Base-by-base conservation (phyloP, 2,113 vertebrate genomes). In the Neofelis nebulosa region DNA sequence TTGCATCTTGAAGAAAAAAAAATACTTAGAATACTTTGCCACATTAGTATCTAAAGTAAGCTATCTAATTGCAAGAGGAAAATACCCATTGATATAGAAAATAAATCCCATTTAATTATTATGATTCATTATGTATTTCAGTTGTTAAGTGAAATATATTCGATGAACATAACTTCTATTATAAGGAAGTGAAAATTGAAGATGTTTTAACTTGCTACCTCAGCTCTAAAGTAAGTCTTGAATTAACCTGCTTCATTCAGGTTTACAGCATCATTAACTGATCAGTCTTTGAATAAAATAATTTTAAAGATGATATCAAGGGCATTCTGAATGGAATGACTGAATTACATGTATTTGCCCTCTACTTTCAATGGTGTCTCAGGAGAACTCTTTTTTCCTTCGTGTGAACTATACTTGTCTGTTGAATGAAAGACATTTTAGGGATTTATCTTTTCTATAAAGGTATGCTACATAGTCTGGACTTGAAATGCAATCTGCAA, bases 391-490 rank as follows among this genome's bases (percentile, higher is more conserved):
- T 66, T 90, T 92, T 90, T 73, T 88, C 78, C 95, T 91, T 96
- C 66, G 57, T 96, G 18, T 78, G 36, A 69, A 95, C 73, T 78
- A 16, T 84, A 69, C 21, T 50, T 94, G 9, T 84, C 86, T 89
- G 12, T 91, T 85, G 82, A 96, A 71, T 89, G 27, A 78, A 90
- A 96, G 45, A 52, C 29, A 95, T 94, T 89, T 97, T 65, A 92
- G 79, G 93, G 50, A 94, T 94, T 95, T 94, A 81, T 86, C 61
- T 86, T 94, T 91, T 95, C 79, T 79, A 16, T 94, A 96, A 89
- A 97, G 41, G 23, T 93, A 84, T 73, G 66, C 71, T 85, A 45
- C 81, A 36, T 83, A 92, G 57, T 85, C 71, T 96, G 57, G 31
- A 87, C 86, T 92, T 89, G 50, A 95, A 89, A 87, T 96, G 61